Conservation (phyloP, 1,140 invertebrate species). For the Heliconius himera region DNA sequence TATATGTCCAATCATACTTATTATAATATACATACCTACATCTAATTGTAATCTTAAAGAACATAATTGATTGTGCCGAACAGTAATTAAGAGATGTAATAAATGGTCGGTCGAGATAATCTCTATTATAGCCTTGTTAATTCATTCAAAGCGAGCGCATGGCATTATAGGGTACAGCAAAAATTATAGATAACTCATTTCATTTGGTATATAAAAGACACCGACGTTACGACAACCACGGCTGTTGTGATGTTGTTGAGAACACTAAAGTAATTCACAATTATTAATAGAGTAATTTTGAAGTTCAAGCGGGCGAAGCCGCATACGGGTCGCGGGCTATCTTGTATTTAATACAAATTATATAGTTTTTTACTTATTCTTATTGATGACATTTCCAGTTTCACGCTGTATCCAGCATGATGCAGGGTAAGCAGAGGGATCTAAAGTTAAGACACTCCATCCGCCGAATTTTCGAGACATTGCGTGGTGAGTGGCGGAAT, state of each 20-base stretch:
- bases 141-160: constrained; percentile 11
- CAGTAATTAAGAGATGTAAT: constrained; percentile 28
- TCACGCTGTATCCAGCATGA: no score
- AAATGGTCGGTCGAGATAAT: constrained; percentile 18
- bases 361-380: no score
- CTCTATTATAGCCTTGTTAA: constrained; percentile 23
- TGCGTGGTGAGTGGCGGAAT: no score
- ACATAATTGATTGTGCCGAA: constrained; percentile 18
- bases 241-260: not conserved
- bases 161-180: not conserved
- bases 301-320: no score
- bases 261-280: no score
- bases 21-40: not conserved
- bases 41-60: constrained; percentile 15
- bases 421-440: no score
- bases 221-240: not conserved
- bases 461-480: no score
- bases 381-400: no score
- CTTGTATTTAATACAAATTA: no score
- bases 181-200: constrained; percentile 13
- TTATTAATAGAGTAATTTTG: no score
- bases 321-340: no score
- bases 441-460: no score
- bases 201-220: constrained; percentile 4
- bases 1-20: not conserved